Evolutionary conservation across 2,113 vertebrate species (phyloP).

Genomic region (Crotalus horridus): DNA sequence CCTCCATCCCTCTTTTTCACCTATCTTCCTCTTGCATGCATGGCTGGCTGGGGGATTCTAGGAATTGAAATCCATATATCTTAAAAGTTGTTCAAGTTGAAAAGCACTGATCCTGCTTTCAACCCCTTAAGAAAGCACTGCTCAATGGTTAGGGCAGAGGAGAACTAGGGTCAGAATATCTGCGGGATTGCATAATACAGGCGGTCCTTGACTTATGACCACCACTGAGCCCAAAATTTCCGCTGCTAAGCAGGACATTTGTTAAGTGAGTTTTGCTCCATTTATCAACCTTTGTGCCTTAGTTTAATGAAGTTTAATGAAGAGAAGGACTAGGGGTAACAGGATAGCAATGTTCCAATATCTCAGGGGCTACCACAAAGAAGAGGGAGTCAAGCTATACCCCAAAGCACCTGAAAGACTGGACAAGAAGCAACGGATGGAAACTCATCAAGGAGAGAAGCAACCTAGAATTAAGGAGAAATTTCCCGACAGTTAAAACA

Average conservation of each 20-base stretch:
- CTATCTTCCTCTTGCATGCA: background rate
- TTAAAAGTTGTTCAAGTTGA: background rate
- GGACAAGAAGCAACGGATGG: no score
- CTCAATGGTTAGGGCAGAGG: background rate
- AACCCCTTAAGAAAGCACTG: background rate
- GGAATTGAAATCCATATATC: background rate
- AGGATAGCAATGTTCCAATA: no score
- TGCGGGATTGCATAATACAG: background rate
- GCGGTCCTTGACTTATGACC: background rate
- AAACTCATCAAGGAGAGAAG: no score
- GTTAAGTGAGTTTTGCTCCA: background rate
- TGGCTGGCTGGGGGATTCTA: background rate
- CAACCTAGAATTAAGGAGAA: no score
- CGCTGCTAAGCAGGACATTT: background rate
- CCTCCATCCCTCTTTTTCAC: background rate
- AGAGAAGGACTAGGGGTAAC: no score
- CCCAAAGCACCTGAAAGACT: no score
- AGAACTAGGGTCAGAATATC: background rate
- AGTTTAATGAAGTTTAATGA: no score
- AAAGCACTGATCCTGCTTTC: background rate
- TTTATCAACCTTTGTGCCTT: background rate
- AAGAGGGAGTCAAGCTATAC: no score
- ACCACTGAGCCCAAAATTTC: background rate
- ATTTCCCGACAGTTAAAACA: no score
- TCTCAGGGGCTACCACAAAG: no score